Percentiles rank a stretch among this genome's conserved stretches.
Evolutionary conservation across 2,888 invertebrate genomes (phyloP).

Genomic region (Nomada fabriciana): DNA sequence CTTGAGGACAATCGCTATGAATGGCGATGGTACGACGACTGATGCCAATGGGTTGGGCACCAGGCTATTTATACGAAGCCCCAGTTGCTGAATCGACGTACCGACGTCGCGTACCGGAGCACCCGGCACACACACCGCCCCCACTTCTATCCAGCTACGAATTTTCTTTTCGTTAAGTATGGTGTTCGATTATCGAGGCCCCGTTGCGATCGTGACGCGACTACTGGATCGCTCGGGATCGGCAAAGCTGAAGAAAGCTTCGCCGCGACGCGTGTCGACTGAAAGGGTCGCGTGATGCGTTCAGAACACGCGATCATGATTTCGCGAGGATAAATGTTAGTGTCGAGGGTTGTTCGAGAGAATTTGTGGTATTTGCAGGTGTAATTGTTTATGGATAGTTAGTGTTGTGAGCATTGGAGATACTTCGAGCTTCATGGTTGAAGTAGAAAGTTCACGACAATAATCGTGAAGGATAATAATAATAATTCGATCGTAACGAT

Average conservation of each 20-base stretch:
- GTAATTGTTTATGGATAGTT: conserved; percentile 44
- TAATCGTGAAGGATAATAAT: no score
- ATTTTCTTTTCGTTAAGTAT: conserved; percentile 84
- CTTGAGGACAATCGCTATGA: conserved; percentile 61
- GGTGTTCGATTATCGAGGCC: conserved; percentile 84
- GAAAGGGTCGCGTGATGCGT: conserved; percentile 48
- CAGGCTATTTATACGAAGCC: conserved; percentile 82
- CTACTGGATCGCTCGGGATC: conserved; percentile 64
- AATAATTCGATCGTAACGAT: no score
- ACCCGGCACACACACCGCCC: conserved; percentile 61
- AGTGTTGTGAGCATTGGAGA: no score
- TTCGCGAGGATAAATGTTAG: conserved; percentile 36
- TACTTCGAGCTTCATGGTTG: no score
- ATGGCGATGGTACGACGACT: conserved; percentile 78
- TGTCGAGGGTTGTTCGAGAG: no score
- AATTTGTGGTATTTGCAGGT: conserved; percentile 7
- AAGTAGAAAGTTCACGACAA: no score
- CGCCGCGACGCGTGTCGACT: conserved; percentile 19
- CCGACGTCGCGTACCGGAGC: conserved; percentile 48
- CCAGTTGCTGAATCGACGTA: conserved; percentile 59
- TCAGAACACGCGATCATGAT: conserved; percentile 42
- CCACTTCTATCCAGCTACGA: conserved; percentile 75
- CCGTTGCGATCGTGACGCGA: conserved; percentile 77
- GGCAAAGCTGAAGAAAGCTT: conserved; percentile 48
- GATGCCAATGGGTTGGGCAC: conserved; percentile 80